These are phyloP conservation scores for Metridium senile DNA, from an alignment of 92 coral and sea anemone species.

Conservation along the genomic window DNA sequence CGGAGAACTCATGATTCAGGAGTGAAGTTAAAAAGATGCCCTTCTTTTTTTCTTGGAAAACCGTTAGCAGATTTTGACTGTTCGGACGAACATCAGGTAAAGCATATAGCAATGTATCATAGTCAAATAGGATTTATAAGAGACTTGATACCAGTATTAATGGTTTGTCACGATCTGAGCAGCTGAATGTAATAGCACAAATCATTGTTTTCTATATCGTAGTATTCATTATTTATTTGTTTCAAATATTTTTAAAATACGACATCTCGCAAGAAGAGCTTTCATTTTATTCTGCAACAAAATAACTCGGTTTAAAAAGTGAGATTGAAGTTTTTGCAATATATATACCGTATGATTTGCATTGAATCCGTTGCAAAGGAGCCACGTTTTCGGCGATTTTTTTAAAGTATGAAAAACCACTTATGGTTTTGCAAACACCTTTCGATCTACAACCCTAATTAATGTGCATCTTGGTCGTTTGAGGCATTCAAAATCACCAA, in stretches of 20 bases:
- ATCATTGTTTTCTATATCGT: neutral
- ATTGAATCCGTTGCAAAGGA: too few relatives aligned
- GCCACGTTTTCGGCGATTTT: neutral
- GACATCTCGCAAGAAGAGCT: neutral
- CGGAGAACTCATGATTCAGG: neutral
- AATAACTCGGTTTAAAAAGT: neutral
- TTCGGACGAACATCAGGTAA: conserved; percentile 29
- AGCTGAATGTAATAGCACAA: conserved; percentile 16
- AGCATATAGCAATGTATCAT: neutral
- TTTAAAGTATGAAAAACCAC: neutral
- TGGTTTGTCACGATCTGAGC: neutral
- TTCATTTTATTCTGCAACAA: neutral
- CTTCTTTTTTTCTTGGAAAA: conserved; percentile 57
- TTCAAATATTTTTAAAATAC: neutral
- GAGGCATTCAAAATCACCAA: neutral
- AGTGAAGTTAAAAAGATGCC: conserved; percentile 38
- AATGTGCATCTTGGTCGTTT: neutral
- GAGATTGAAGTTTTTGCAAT: too few relatives aligned
- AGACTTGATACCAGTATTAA: neutral
- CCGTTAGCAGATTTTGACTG: conserved; percentile 78
- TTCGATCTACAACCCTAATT: neutral
- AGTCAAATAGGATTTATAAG: neutral
- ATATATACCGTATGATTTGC: too few relatives aligned
- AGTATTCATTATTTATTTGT: conserved; percentile 18
- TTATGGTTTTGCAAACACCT: neutral